Percentiles rank a stretch among this genome's conserved stretches.
Evolutionary conservation across 1,140 invertebrate species (phyloP).

Genomic region (Aphidius gifuensis): DNA sequence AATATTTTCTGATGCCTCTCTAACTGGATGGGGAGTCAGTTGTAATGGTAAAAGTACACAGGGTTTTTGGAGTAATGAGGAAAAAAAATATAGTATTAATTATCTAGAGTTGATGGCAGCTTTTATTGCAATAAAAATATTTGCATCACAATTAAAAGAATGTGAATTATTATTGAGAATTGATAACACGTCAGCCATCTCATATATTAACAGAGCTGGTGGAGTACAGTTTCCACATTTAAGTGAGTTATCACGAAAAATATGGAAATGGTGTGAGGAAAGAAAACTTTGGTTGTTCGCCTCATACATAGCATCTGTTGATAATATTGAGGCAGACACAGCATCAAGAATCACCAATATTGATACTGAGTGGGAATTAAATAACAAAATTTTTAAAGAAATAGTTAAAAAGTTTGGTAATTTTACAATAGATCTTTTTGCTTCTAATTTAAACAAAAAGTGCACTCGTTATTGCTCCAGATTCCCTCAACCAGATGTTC

Average conservation of each 20-base stretch:
- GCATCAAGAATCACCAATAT: slow-evolving; percentile 25
- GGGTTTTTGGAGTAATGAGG: slow-evolving; percentile 29
- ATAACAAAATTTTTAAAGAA: background rate
- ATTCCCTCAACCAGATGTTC: slow-evolving; percentile 10
- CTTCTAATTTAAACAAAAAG: slow-evolving; percentile 18
- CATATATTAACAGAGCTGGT: slow-evolving; percentile 29
- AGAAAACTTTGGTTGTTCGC: slow-evolving; percentile 29
- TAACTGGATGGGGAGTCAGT: slow-evolving; percentile 31
- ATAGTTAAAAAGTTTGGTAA: slow-evolving; percentile 6
- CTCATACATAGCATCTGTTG: slow-evolving; percentile 30
- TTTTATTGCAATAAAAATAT: slow-evolving; percentile 32
- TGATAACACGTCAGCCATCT: slow-evolving; percentile 32
- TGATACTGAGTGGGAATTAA: slow-evolving; percentile 19
- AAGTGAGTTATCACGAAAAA: slow-evolving; percentile 23
- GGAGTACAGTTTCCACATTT: slow-evolving; percentile 29
- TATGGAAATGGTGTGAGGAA: slow-evolving; percentile 35
- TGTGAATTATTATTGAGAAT: slow-evolving; percentile 25
- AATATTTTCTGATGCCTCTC: slow-evolving; percentile 35
- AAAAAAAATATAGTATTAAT: slow-evolving; percentile 33
- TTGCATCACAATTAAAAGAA: slow-evolving; percentile 20
- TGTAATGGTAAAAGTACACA: slow-evolving; percentile 25
- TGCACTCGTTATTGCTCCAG: slow-evolving; percentile 11
- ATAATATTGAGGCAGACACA: slow-evolving; percentile 30
- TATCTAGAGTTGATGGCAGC: slow-evolving; percentile 34
- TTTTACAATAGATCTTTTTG: slow-evolving; percentile 21